These are phyloP conservation scores for Chionoecetes opilio DNA, from an alignment of 1,140 invertebrate species.

Conservation along the genomic window DNA sequence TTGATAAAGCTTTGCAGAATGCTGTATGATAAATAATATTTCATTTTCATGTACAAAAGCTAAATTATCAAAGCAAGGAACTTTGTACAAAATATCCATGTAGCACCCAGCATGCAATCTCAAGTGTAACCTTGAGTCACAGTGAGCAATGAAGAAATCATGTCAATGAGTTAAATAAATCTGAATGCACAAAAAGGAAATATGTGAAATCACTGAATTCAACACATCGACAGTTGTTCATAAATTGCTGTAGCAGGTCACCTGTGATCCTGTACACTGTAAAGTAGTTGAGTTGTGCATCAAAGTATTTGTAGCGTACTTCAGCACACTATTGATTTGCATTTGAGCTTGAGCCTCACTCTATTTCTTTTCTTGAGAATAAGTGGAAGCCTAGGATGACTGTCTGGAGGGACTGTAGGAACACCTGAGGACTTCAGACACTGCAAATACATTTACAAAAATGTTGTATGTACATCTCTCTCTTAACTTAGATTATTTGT, in stretches of 20 bases:
- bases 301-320: no score
- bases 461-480: neutral
- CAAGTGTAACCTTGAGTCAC: no score
- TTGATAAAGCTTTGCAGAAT: neutral
- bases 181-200: neutral
- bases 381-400: neutral
- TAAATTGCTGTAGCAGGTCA: no score
- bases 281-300: no score
- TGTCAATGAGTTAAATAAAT: neutral
- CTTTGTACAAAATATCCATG: conserved; percentile 21
- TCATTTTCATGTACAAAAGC: conserved; percentile 22
- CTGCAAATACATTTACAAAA: neutral
- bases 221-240: neutral
- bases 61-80: neutral
- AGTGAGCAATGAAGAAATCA: conserved; percentile 2
- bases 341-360: no score
- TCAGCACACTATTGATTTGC: no score
- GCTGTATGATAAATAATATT: conserved; percentile 20
- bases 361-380: neutral
- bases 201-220: neutral
- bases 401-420: neutral
- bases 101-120: neutral
- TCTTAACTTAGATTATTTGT: neutral
- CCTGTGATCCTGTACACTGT: no score
- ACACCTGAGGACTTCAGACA: conserved; percentile 9